A percentile compares a stretch with the other conserved stretches of the same genome.
These are phyloP conservation scores for Spheniscus humboldti DNA, from an alignment of 2,797 vertebrate genomes.

Conservation along the genomic window DNA sequence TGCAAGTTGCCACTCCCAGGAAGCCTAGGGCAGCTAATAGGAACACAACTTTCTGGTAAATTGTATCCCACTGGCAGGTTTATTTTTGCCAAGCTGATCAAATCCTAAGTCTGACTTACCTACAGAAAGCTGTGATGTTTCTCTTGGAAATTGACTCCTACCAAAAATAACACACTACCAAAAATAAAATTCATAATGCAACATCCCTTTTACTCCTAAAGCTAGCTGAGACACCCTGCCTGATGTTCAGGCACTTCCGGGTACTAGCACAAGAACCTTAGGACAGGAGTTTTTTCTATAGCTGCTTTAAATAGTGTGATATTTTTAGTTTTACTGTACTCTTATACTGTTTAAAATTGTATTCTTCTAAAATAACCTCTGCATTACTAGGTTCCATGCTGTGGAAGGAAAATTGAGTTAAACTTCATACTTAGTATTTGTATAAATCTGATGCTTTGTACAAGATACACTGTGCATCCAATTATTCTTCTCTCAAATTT, in stretches of 20 bases:
- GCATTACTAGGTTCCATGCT: background rate
- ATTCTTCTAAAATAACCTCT: background rate
- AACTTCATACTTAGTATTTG: background rate
- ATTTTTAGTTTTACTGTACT: constrained; percentile 32
- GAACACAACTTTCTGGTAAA: background rate
- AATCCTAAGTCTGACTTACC: background rate
- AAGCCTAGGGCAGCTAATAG: background rate
- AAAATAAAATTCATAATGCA: background rate
- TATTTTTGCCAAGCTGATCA: background rate
- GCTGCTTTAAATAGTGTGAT: background rate
- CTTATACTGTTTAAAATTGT: background rate
- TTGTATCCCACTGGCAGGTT: background rate
- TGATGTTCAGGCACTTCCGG: background rate
- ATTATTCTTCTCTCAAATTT: background rate
- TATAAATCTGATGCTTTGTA: background rate
- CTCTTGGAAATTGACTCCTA: background rate
- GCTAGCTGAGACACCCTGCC: background rate
- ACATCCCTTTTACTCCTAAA: background rate
- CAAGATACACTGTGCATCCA: background rate
- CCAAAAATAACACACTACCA: background rate
- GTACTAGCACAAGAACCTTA: background rate
- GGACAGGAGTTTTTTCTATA: background rate
- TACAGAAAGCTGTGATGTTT: background rate
- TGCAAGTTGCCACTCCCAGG: background rate
- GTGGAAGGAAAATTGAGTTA: background rate